Conservation (phyloP, 2,113 vertebrate species). For the Rhineura floridana region DNA sequence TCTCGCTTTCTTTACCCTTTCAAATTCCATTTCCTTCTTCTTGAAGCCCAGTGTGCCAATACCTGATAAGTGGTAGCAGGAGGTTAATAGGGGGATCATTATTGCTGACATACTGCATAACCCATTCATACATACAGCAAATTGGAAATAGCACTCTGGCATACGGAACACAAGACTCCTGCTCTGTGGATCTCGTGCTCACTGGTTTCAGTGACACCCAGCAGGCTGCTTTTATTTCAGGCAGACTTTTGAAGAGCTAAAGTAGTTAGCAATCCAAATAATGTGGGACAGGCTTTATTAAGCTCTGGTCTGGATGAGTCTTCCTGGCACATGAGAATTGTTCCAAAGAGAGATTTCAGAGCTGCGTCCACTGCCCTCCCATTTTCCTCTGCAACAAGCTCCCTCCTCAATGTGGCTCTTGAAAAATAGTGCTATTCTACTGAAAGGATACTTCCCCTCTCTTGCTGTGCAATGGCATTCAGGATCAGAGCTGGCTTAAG, state of each 20-base stretch:
- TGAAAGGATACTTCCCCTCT: not conserved
- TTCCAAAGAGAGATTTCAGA: not conserved
- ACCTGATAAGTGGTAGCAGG: not conserved
- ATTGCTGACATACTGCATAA: not conserved
- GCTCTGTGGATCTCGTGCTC: not conserved
- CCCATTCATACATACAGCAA: conserved; percentile 9
- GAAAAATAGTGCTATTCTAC: not conserved
- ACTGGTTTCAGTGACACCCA: conserved; percentile 23
- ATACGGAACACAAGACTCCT: not conserved
- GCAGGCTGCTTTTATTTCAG: conserved; percentile 26
- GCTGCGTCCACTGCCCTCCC: not conserved
- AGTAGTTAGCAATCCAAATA: conserved; percentile 39
- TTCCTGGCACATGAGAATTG: not conserved
- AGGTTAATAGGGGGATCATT: conserved; percentile 2
- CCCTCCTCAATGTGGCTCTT: not conserved
- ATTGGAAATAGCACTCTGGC: conserved; percentile 22
- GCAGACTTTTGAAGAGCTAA: not conserved
- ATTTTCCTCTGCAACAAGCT: not conserved
- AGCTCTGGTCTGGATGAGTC: not conserved
- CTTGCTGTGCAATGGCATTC: not conserved
- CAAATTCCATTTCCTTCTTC: not conserved
- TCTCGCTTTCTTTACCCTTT: not conserved
- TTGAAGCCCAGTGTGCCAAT: not conserved
- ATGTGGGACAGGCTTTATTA: not conserved
- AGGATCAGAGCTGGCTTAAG: not conserved